A percentile compares a stretch with the other conserved stretches of the same genome.
phyloP scores from a whole-genome alignment of 2,797 vertebrate genomes.

The Stomatorhinus walkeri region DNA sequence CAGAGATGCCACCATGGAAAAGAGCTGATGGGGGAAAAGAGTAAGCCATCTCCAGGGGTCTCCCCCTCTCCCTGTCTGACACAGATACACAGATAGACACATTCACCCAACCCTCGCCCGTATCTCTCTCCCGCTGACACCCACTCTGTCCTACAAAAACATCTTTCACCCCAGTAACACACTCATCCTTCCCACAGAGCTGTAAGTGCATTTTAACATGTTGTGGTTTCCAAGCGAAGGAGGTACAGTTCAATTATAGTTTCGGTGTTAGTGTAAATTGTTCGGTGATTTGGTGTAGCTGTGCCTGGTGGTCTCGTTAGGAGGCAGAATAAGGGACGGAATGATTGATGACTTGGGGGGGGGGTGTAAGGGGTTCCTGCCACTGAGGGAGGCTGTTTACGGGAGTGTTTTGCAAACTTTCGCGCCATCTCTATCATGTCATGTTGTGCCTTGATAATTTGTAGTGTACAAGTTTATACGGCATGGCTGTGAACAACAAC shows the following conservation, averaged over 20 bases:
- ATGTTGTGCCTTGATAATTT: background rate
- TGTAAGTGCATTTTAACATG: background rate
- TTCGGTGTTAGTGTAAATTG: background rate
- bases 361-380: background rate
- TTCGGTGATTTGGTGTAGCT: background rate
- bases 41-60: background rate
- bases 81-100: slow-evolving; percentile 13
- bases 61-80: background rate
- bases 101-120: background rate
- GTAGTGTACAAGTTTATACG: background rate
- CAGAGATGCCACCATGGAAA: background rate
- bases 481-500: background rate
- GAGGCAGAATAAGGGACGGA: background rate
- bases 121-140: slow-evolving; percentile 15
- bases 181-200: background rate
- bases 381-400: background rate
- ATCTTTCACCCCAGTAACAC: background rate
- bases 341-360: background rate
- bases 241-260: background rate
- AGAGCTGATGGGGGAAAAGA: background rate
- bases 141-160: background rate
- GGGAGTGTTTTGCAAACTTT: background rate
- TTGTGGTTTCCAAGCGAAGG: background rate
- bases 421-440: background rate
- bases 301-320: background rate